These are phyloP conservation scores for Leptatherina wallacei DNA, from an alignment of 2,797 vertebrate species.

Conservation along the genomic window DNA sequence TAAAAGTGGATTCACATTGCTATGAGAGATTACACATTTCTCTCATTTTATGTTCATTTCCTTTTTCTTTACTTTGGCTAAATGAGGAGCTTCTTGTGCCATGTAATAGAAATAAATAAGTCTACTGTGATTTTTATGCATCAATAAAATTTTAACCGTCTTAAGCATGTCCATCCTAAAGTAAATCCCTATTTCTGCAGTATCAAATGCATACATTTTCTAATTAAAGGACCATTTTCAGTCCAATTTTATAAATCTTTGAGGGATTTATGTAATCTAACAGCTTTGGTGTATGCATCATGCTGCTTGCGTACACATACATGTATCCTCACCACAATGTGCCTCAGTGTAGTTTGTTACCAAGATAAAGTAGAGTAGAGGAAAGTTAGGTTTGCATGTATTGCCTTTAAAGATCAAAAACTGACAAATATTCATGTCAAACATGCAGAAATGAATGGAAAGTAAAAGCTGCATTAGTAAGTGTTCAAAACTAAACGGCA, in stretches of 20 bases:
- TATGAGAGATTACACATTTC: constrained; percentile 29
- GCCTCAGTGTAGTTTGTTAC: background rate
- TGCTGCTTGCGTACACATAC: background rate
- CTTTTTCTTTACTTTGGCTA: constrained; percentile 16
- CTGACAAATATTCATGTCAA: background rate
- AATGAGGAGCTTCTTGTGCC: background rate
- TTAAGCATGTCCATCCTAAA: background rate
- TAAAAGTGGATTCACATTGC: constrained; percentile 20
- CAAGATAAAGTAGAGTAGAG: background rate
- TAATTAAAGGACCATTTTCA: background rate
- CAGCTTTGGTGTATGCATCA: background rate
- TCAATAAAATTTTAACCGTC: background rate
- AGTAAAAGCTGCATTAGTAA: background rate
- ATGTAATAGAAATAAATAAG: constrained; percentile 18
- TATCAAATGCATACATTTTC: background rate
- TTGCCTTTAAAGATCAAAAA: background rate
- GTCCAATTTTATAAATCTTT: background rate
- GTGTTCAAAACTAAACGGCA: background rate
- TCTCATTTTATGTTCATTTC: constrained; percentile 12
- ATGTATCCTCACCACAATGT: background rate
- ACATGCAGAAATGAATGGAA: constrained; percentile 4
- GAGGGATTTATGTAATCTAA: background rate
- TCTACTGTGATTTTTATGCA: background rate
- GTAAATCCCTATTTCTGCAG: background rate
- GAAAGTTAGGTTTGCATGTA: background rate